Base-by-base conservation (phyloP, 37 sponge, comb jelly and placozoan species). In the Dysidea cf. avara region DNA sequence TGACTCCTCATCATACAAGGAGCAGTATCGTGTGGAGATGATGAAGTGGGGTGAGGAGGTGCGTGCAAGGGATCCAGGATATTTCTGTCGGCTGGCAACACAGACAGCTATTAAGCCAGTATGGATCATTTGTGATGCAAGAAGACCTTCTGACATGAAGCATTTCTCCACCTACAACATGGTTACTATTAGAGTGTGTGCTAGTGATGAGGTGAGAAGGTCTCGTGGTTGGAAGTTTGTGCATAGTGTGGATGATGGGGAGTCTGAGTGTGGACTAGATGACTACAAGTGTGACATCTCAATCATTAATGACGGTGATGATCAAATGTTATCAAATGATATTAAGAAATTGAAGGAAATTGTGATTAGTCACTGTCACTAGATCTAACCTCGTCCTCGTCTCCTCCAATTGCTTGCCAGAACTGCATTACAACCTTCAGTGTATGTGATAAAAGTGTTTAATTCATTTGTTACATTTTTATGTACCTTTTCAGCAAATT, bases 241-340 rank as follows among this genome's bases (percentile, higher is more conserved):
- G 39, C 63, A n/a, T 2, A 83, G 86, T 2, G 88, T 96, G 38
- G 97, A 96, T 73, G 81, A 96, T 64, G 82, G 88, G 12, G 66
- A 57, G 7, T 96, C 97, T 6, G 97, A 96, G 77, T 96, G 97
- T 78, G 91, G 68, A 7, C 72, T 96, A 51, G 97, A 96, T 56
- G 53, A 66, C 9, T 77, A 79, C 65, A 43, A 25, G 1, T 82
- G 80, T 68, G 86, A 96, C 48, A 21, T 93, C 30, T 36, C 49
- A 29, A 65, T 96, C 26, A 61, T 31, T 1, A 96, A 96, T 47
- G 60, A 87, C 53, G 85, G 79, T 7, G 52, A 50, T 17, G 79
- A 81, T 66, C n/a, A 52, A 30, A 3, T 6, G 26, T 34, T 61
- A 32, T 24, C 46, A 29, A 11, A 18, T 22, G 26, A 24, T 39